Percentiles rank a stretch among this genome's conserved stretches.
phyloP scores from a whole-genome alignment of 2,797 vertebrate species.

The Semaprochilodus insignis region DNA sequence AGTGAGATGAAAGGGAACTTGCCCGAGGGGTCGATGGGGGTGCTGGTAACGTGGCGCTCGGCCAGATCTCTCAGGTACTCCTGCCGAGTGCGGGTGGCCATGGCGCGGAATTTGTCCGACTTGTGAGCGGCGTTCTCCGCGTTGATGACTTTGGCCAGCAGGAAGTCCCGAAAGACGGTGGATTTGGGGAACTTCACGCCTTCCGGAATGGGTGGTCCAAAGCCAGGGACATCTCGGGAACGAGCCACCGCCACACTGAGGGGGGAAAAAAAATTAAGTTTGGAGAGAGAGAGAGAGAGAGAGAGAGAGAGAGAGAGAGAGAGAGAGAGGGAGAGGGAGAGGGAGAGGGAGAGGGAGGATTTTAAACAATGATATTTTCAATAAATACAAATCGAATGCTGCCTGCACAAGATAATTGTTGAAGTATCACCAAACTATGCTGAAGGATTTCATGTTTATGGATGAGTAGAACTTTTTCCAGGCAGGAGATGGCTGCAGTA shows the following conservation, averaged over 20 bases:
- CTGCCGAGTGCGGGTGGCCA: slow-evolving; percentile 96
- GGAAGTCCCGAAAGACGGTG: slow-evolving; percentile 97
- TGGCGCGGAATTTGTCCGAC: slow-evolving; percentile 95
- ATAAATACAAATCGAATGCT: not conserved
- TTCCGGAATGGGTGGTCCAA: slow-evolving; percentile 97
- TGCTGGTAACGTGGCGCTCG: slow-evolving; percentile 97
- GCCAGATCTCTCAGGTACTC: slow-evolving; percentile 97
- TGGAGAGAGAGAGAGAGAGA: not conserved
- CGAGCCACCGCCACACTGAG: slow-evolving; percentile 94
- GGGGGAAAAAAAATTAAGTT: slow-evolving; percentile 37
- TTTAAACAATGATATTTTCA: slow-evolving; percentile 25
- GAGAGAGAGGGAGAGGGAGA: not conserved
- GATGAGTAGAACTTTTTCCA: slow-evolving; percentile 13
- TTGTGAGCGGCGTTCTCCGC: slow-evolving; percentile 98
- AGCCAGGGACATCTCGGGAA: slow-evolving; percentile 97
- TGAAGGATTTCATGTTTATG: slow-evolving; percentile 48
- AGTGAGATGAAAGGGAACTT: slow-evolving; percentile 98
- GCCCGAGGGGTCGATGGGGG: slow-evolving; percentile 94
- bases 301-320: not conserved
- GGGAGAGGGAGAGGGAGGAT: not conserved
- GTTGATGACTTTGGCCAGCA: slow-evolving; percentile 96
- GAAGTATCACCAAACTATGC: slow-evolving; percentile 36
- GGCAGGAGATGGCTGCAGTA: slow-evolving; percentile 7
- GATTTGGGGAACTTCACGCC: slow-evolving; percentile 96
- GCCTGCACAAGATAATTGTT: slow-evolving; percentile 32